A percentile compares a stretch with the other conserved stretches of the same genome.
These are phyloP conservation scores for Staurois parvus DNA, from an alignment of 2,797 vertebrate species.

Conservation along the genomic window DNA sequence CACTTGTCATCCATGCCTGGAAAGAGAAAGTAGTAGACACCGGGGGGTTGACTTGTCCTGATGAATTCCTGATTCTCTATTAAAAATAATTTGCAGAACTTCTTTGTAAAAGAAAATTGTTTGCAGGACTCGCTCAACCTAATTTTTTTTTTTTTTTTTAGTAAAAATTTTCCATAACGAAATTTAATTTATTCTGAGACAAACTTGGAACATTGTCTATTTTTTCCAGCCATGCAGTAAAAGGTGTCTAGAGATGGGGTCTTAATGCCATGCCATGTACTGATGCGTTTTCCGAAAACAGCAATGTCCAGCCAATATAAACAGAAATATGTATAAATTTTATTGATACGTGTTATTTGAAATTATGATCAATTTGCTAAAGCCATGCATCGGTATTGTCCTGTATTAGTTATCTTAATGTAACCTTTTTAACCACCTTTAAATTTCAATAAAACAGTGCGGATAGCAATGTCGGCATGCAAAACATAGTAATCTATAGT, in stretches of 20 bases:
- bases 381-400: background rate
- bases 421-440: background rate
- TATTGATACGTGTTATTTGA: background rate
- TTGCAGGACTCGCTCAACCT: background rate
- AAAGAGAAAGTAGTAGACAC: background rate
- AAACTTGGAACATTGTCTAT: constrained; percentile 19
- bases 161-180: background rate
- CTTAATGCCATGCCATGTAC: background rate
- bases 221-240: background rate
- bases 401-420: too few species aligned
- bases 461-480: background rate
- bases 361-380: background rate
- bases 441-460: background rate
- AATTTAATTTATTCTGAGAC: constrained; percentile 16
- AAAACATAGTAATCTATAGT: background rate
- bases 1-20: background rate
- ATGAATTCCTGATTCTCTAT: background rate
- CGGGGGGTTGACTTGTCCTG: background rate
- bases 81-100: background rate
- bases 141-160: background rate
- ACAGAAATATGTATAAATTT: background rate
- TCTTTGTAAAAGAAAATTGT: background rate
- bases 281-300: background rate
- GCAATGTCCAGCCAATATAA: background rate
- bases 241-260: constrained; percentile 29